Base-by-base conservation (phyloP, 1,140 invertebrate genomes). In the Steinernema khuongi region DNA sequence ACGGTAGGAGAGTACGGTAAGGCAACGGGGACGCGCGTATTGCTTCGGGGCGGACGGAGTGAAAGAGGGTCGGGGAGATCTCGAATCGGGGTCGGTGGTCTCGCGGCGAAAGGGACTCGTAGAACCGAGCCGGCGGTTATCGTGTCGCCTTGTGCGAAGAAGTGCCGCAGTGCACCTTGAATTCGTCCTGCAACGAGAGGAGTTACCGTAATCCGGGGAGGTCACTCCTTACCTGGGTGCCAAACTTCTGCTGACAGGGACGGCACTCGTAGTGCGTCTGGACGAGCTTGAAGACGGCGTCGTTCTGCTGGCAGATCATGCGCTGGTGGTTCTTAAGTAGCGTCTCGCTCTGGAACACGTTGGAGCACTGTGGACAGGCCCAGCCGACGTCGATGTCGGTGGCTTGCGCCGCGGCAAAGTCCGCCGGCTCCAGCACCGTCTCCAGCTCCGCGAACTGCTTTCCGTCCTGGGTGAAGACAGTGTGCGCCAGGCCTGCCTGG, bases 241-340 rank as follows among this genome's bases (percentile, higher is more conserved):
- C 84, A 50, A 81, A 80, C 41, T 77, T 75, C 18, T 33, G 41
- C 2, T 70, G n/a, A 41, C 83, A 84, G 1, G 74, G 19, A 19
- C 29, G 43, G 73, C 83, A 84, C 30, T 81, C 79, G 71, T 85
- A 85, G 60, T 84, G 83, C 1, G 67, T 80, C 72, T 84, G 83
- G 19, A 85, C 72, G 32, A 84, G 73, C 32, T 73, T 74, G 50
- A 84, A 84, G 19, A 72, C 29, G 17, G 80, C 79, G 28, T 82
- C 79, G 44, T 67, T 71, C 7, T 72, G 71, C 7, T 50, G 77
- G 30, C 84, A 85, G 28, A 85, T 74, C 31, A 79, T 36, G 72
- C 81, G 79, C 78, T 85, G 84, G 77, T 84, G 83, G 60, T 79
- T 79, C 60, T 79, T 76, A 28, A 85, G 76, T 36, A 78, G 71